These are phyloP conservation scores for Oenanthe oenanthe DNA, from an alignment of 2,113 vertebrate genomes.

Conservation along the genomic window DNA sequence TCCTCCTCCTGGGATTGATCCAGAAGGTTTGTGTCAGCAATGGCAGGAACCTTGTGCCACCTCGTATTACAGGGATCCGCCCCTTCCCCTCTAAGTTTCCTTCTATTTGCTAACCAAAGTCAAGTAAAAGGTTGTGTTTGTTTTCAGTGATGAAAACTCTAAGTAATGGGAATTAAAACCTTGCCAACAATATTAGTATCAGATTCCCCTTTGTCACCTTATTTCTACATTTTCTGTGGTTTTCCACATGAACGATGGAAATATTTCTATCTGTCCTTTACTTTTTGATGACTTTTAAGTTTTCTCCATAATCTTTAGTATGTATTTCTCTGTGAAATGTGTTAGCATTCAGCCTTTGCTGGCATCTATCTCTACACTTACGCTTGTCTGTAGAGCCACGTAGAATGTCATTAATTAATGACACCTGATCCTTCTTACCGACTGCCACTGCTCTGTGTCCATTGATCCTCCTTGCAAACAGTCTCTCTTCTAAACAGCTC, in stretches of 20 bases:
- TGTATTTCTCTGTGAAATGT: neutral
- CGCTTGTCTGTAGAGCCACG: neutral
- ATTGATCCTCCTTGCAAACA: neutral
- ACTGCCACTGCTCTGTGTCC: neutral
- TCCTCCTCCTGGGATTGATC: neutral
- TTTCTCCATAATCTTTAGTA: neutral
- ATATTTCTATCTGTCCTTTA: neutral
- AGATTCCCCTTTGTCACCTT: neutral
- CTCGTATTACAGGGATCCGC: fast-evolving
- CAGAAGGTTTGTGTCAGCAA: neutral
- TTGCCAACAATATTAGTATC: neutral
- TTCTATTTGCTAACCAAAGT: neutral
- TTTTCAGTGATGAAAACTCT: neutral
- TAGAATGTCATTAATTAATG: neutral
- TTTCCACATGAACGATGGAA: fast-evolving
- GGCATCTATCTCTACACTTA: neutral
- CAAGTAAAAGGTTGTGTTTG: neutral
- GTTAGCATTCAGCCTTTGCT: neutral
- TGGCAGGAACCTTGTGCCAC: neutral
- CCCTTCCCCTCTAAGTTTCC: neutral
- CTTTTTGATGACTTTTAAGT: neutral
- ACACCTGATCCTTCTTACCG: neutral
- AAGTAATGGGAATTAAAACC: neutral
- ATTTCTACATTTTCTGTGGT: neutral
- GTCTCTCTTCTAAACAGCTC: neutral